Base-by-base conservation (phyloP, 2,888 invertebrate species). In the Drosophila subsilvestris region DNA sequence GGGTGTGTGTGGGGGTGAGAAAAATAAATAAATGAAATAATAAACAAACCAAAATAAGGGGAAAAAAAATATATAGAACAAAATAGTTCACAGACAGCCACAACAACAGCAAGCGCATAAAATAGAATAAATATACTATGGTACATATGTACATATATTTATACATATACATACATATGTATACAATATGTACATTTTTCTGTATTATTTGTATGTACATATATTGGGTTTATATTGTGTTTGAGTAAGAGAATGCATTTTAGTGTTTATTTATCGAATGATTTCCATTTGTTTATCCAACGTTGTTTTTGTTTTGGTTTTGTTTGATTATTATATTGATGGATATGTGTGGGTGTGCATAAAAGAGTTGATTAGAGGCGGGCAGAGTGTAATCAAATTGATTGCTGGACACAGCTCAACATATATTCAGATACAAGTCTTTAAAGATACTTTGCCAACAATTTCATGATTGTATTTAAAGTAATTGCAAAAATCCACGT, bases 91-190 rank as follows among this genome's bases (percentile, higher is more conserved):
- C 69, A 79, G 12, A 14, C 12, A 37, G 37, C 57, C 79, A 84
- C 86, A 87, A 84, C 78, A 87, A 80, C 85, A 87, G 85, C 78
- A 87, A 79, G 78, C 86, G 81, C 82, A 86, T 76, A 85, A 77
- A 79, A 76, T 74, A 75, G 65, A 71, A 76, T 74, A 70, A 69
- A 76, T 68, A 69, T 68, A 45, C 54, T 49, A 18, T 49, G n/a
- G 17, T 12, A 53, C 10, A 45, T 63, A 58, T 4, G 4, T 22
- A 22, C 22, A 3, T n/a, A n/a, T n/a, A n/a, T n/a, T n/a, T n/a
- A n/a, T n/a, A n/a, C n/a, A n/a, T n/a, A n/a, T n/a, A n/a, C n/a
- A n/a, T n/a, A n/a, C n/a, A n/a, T n/a, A n/a, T n/a, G n/a, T n/a
- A n/a, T n/a, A n/a, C n/a, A n/a, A n/a, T 74, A 62, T 68, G 56